A percentile compares a stretch with the other conserved stretches of the same genome.
Evolutionary conservation across 2,797 vertebrate species (phyloP).

Genomic region (Strix occidentalis): DNA sequence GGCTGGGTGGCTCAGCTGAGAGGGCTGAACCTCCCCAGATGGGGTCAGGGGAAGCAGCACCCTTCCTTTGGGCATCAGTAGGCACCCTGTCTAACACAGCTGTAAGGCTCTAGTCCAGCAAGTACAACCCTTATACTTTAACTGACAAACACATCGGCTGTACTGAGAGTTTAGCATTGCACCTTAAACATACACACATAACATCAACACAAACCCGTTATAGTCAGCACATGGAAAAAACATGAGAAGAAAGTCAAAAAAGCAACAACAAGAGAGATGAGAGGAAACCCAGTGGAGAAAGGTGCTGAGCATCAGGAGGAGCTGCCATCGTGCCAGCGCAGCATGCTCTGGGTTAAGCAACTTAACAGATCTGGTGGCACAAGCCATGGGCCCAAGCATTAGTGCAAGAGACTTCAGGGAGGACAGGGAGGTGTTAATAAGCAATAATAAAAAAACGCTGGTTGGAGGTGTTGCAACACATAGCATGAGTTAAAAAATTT

Average conservation of each 20-base stretch:
- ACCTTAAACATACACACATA: background rate
- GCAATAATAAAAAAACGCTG: background rate
- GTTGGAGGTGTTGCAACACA: background rate
- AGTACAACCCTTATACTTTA: background rate
- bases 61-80: background rate
- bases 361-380: background rate
- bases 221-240: background rate
- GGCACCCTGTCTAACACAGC: background rate
- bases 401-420: background rate
- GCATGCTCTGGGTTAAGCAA: background rate
- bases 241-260: background rate
- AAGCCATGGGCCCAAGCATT: background rate
- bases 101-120: background rate
- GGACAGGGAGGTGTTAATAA: background rate
- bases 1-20: background rate
- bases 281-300: background rate
- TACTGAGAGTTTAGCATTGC: background rate
- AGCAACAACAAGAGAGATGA: background rate
- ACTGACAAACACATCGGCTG: background rate
- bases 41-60: background rate
- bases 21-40: background rate
- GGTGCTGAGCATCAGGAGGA: background rate
- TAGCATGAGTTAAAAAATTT: background rate
- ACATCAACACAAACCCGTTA: background rate
- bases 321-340: background rate